phyloP scores from a whole-genome alignment of 2,113 vertebrate genomes.

The Platysteira castanea region DNA sequence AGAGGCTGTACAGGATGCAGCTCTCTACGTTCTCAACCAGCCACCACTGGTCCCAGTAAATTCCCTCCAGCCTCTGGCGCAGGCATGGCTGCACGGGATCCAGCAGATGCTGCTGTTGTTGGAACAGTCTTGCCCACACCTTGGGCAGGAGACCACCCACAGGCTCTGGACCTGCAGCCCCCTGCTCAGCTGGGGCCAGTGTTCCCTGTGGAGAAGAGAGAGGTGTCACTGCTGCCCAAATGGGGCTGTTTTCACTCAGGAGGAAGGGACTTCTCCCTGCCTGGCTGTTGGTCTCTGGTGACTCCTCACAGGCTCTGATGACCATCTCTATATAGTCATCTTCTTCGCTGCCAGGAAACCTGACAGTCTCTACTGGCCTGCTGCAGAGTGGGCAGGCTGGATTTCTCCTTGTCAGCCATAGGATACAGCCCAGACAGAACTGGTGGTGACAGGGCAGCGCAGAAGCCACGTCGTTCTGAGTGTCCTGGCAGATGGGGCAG shows the following conservation, averaged over 20 bases:
- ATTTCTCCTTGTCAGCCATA: background rate
- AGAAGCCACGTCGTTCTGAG: background rate
- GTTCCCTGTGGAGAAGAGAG: background rate
- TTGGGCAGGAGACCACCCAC: background rate
- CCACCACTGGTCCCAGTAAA: background rate
- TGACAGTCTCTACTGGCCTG: background rate
- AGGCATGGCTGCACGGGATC: background rate
- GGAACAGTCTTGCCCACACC: background rate
- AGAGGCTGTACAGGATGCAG: background rate
- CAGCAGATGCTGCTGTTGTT: background rate
- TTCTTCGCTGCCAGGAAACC: background rate
- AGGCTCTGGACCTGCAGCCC: background rate
- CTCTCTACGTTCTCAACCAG: background rate
- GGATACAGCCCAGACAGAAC: background rate
- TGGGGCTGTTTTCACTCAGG: background rate
- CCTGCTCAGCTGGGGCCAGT: background rate
- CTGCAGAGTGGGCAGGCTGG: background rate
- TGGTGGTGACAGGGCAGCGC: background rate
- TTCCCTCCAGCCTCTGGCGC: background rate
- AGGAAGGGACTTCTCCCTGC: background rate
- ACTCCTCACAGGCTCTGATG: background rate
- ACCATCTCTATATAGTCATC: background rate
- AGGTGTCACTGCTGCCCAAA: background rate
- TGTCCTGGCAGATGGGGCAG: background rate
- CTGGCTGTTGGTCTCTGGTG: background rate